These are phyloP conservation scores for Monochamus saltuarius DNA, from an alignment of 1,140 invertebrate genomes.

Conservation along the genomic window DNA sequence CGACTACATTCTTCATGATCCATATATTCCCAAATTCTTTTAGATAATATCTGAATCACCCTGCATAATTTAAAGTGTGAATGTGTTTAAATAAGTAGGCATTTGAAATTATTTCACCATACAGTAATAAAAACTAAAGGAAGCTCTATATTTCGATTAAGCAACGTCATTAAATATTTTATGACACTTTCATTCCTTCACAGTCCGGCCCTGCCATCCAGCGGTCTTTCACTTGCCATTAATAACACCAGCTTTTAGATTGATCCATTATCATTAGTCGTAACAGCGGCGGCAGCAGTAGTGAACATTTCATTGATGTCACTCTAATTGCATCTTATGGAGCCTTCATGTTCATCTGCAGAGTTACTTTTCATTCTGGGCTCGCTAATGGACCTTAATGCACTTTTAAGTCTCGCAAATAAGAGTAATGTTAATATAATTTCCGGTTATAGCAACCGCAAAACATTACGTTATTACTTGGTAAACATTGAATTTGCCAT, in stretches of 20 bases:
- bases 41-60: too few species aligned
- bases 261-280: constrained; percentile 34
- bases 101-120: too few species aligned
- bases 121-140: too few species aligned
- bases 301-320: constrained; percentile 37
- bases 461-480: too few species aligned
- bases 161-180: constrained; percentile 17
- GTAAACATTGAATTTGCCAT: too few species aligned
- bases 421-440: too few species aligned
- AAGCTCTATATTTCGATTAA: too few species aligned
- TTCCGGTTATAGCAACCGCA: too few species aligned
- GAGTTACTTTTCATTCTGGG: constrained; percentile 31
- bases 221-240: constrained; percentile 13
- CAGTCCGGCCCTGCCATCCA: neutral
- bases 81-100: too few species aligned
- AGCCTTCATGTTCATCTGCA: constrained; percentile 28
- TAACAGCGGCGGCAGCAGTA: constrained; percentile 16
- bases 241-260: constrained; percentile 27
- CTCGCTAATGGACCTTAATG: constrained; percentile 33
- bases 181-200: constrained; percentile 4
- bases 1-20: too few species aligned
- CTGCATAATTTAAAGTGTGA: too few species aligned
- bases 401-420: constrained; percentile 5
- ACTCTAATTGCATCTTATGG: constrained; percentile 36
- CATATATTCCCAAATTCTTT: too few species aligned